These are phyloP conservation scores for Catagonus wagneri DNA, from an alignment of 2,113 vertebrate species.

Conservation along the genomic window DNA sequence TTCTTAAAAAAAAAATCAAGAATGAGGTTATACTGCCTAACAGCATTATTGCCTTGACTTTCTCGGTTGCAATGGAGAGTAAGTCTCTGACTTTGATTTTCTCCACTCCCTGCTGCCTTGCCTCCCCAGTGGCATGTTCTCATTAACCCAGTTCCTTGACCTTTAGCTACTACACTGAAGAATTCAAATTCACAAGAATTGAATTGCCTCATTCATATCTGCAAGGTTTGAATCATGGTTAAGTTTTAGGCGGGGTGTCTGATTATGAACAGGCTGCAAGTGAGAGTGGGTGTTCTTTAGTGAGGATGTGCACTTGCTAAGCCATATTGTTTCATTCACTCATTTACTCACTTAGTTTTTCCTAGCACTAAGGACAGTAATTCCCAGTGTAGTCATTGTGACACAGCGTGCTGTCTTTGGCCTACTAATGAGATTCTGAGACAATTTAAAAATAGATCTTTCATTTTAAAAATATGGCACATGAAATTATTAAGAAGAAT, in stretches of 20 bases:
- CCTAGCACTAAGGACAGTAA: background rate
- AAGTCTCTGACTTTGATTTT: constrained; percentile 5
- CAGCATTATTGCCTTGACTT: background rate
- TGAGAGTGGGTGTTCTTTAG: background rate
- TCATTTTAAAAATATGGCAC: background rate
- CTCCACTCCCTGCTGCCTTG: background rate
- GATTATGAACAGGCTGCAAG: background rate
- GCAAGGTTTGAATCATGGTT: background rate
- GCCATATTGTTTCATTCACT: background rate
- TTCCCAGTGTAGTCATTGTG: background rate
- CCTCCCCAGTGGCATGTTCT: background rate
- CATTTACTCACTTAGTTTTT: background rate
- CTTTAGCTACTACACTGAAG: constrained; percentile 56
- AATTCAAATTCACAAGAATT: constrained; percentile 53
- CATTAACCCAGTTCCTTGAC: constrained; percentile 64
- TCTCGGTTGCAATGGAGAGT: background rate
- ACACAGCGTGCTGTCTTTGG: background rate
- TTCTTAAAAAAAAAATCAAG: background rate
- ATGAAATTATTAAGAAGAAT: constrained; percentile 18
- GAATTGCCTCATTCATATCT: constrained; percentile 70
- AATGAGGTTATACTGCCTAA: background rate
- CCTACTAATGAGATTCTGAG: background rate
- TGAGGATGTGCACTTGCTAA: background rate
- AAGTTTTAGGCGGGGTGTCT: background rate
- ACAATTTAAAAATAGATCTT: constrained; percentile 8